phyloP scores from a whole-genome alignment of 2,888 invertebrate genomes.

The Heterodera filipjevi region DNA sequence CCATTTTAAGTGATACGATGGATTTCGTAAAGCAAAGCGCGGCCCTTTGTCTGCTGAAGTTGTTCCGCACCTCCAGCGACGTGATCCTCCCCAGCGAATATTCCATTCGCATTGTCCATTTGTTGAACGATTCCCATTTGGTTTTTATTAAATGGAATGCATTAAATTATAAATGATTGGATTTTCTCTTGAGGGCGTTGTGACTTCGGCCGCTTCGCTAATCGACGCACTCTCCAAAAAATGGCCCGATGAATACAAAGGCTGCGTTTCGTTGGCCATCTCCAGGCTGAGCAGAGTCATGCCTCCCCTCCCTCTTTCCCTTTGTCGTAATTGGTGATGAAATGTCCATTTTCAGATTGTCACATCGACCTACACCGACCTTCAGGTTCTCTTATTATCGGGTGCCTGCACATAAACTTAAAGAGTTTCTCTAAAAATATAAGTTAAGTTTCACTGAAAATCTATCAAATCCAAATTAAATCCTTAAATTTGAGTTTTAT shows the following conservation, averaged over 20 bases:
- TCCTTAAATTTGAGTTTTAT: too few relatives aligned
- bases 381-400: conserved; percentile 71
- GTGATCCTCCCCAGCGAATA: conserved; percentile 91
- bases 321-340: background rate
- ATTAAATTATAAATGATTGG: background rate
- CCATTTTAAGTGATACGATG: conserved; percentile 82
- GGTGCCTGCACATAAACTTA: too few relatives aligned
- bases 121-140: conserved; percentile 97
- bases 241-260: conserved; percentile 98
- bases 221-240: conserved; percentile 97
- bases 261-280: conserved; percentile 95
- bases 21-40: conserved; percentile 99
- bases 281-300: conserved; percentile 79
- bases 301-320: too few relatives aligned
- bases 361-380: conserved; percentile 95
- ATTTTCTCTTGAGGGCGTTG: conserved; percentile 77
- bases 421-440: too few relatives aligned
- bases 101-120: conserved; percentile 96
- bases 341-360: conserved; percentile 79
- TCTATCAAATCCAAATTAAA: too few relatives aligned
- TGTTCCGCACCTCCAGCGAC: conserved; percentile 92
- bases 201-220: conserved; percentile 94
- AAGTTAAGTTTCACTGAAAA: too few relatives aligned
- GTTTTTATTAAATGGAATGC: conserved; percentile 51
- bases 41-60: conserved; percentile 88